Base-by-base conservation (phyloP, 2,113 vertebrate genomes). In the Sorex fumeus region DNA sequence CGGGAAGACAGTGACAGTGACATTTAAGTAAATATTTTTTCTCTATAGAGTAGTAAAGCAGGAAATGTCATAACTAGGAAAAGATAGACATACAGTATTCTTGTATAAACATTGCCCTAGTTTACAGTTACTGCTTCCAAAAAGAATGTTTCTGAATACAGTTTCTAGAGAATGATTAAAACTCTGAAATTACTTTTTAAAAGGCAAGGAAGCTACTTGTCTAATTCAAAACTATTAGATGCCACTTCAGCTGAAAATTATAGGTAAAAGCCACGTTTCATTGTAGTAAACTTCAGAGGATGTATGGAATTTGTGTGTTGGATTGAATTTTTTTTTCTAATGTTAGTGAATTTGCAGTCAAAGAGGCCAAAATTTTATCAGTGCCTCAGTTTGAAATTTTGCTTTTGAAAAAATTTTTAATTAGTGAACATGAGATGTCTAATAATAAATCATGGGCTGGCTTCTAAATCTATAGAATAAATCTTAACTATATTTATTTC, bases 181-280 rank as follows among this genome's bases (percentile, higher is more conserved):
- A 92, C 80, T 88, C 25, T 82, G n/a, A 88, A 86, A 86, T 79
- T 28, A 36, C 71, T 79, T 90, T 91, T 43, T 74, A 62, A 76
- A 75, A 47, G 25, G 75, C 3, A 88, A 36, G 12, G 27, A 34
- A 4, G 7, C 77, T 93, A 69, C 47, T 45, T 28, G 85, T 16
- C 66, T 70, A 64, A 40, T 30, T 36, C 62, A 93, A 83, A 70
- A 66, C 34, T 13, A 60, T 64, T 70, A 79, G 50, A 36, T 80
- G 64, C 10, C 34, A 72, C 25, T 81, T 82, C 78, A 76, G 43
- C 40, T 53, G 74, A 69, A 34, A 93, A 60, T 70, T 85, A 45
- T 8, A 77, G 2, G 5, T 75, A 75, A 18, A 83, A 43, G 19
- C 71, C 67, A 69, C 5, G 6, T 69, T 88, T 92, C 30, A 30